Conservation (phyloP, 1,140 invertebrate genomes). For the Brachionus rubens region DNA sequence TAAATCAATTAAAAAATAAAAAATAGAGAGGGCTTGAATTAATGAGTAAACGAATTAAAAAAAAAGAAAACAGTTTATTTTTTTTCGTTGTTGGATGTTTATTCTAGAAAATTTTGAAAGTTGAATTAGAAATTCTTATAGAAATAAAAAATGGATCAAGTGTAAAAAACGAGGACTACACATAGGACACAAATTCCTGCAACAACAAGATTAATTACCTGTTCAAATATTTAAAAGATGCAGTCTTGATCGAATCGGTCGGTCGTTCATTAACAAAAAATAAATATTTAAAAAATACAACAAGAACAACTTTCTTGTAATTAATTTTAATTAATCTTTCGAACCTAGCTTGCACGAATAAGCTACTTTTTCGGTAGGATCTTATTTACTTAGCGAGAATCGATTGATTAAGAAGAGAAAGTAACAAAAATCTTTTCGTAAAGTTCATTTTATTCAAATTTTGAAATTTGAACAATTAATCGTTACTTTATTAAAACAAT, state of each 20-base stretch:
- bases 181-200: too few species aligned
- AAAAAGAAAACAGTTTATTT: background rate
- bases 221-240: conserved; percentile 30
- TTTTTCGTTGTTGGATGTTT: background rate
- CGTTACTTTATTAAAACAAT: background rate
- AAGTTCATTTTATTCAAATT: background rate
- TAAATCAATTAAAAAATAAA: conserved; percentile 39
- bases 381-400: conserved; percentile 37
- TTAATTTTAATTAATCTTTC: conserved; percentile 31
- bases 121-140: background rate
- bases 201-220: conserved; percentile 36
- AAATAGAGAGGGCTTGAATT: too few species aligned
- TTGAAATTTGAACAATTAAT: conserved; percentile 8
- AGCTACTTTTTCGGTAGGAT: conserved; percentile 4
- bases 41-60: conserved; percentile 14
- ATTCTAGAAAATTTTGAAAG: conserved; percentile 9
- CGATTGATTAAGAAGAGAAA: background rate
- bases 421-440: background rate
- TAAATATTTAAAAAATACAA: conserved; percentile 19
- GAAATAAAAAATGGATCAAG: conserved; percentile 19
- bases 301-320: background rate
- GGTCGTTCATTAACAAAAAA: background rate
- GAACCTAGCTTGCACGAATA: conserved; percentile 17
- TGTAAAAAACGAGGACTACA: background rate
- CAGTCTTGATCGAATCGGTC: background rate